Conservation (phyloP, 2,113 vertebrate species). For the Nerophis ophidion region DNA sequence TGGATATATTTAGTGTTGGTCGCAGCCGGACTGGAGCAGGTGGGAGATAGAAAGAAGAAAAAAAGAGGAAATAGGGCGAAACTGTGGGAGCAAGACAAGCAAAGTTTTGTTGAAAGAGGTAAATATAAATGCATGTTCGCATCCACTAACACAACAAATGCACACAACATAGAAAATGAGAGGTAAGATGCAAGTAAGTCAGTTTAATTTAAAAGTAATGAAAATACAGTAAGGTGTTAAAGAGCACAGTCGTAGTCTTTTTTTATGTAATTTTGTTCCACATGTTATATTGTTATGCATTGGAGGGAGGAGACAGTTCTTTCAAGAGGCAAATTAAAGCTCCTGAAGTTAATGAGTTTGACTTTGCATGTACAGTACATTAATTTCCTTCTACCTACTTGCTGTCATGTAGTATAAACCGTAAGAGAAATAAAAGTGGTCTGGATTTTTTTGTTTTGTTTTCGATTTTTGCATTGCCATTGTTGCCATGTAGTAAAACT, state of each 20-base stretch:
- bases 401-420: too few relatives aligned
- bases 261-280: constrained; percentile 13
- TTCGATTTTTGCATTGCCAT: too few relatives aligned
- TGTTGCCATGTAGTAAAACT: too few relatives aligned
- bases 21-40: too few relatives aligned
- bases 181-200: constrained; percentile 17
- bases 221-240: constrained; percentile 9
- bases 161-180: constrained; percentile 13
- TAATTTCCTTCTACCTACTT: neutral
- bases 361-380: neutral
- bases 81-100: too few relatives aligned
- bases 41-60: too few relatives aligned
- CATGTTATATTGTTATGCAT: constrained; percentile 29
- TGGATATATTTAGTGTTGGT: too few relatives aligned
- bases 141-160: neutral
- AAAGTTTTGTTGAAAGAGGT: too few relatives aligned
- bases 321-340: constrained; percentile 38
- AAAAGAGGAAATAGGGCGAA: too few relatives aligned
- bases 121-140: too few relatives aligned
- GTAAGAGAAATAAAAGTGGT: too few relatives aligned
- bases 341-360: constrained; percentile 1
- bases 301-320: constrained; percentile 26
- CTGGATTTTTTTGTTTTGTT: too few relatives aligned
- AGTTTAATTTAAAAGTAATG: constrained; percentile 25
- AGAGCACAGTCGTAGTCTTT: constrained; percentile 26